phyloP scores from a whole-genome alignment of 2,113 vertebrate species.

The Arothron firmamentum region DNA sequence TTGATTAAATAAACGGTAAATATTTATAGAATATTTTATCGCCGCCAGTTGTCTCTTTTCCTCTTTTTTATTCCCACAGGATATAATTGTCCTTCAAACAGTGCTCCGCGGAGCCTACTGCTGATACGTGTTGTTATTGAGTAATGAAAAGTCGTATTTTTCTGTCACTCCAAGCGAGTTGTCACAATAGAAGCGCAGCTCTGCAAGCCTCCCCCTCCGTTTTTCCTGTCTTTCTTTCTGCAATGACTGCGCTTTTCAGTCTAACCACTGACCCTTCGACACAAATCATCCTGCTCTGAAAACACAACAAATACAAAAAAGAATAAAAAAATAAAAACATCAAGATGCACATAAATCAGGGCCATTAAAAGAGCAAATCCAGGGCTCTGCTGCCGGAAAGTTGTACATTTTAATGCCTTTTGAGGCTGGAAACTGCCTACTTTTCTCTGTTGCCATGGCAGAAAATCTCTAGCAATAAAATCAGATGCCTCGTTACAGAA shows the following conservation, averaged over 20 bases:
- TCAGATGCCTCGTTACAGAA: too few relatives aligned
- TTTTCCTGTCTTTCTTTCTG: slow-evolving; percentile 42
- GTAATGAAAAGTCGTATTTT: slow-evolving; percentile 10
- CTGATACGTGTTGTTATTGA: slow-evolving; percentile 11
- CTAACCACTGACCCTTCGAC: slow-evolving; percentile 17
- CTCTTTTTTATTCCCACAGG: slow-evolving; percentile 3
- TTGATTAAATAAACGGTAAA: background rate
- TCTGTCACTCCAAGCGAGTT: slow-evolving; percentile 6
- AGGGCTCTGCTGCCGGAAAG: too few relatives aligned
- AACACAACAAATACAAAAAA: background rate
- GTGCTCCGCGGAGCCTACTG: background rate
- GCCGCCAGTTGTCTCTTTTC: background rate
- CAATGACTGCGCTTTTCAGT: slow-evolving; percentile 31
- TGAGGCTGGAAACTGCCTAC: too few relatives aligned
- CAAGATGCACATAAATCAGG: slow-evolving; percentile 13
- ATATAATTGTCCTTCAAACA: slow-evolving; percentile 18
- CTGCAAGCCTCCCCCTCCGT: slow-evolving; percentile 13
- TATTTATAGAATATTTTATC: slow-evolving; percentile 1
- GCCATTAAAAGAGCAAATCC: background rate
- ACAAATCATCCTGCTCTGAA: slow-evolving; percentile 18
- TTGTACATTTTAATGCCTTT: too few relatives aligned
- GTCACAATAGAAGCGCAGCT: slow-evolving; percentile 26
- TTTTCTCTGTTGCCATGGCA: too few relatives aligned
- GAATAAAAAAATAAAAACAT: slow-evolving; percentile 14
- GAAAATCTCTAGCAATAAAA: too few relatives aligned